Base-by-base conservation (phyloP, 2,113 vertebrate species). In the Pseudopodoces humilis region DNA sequence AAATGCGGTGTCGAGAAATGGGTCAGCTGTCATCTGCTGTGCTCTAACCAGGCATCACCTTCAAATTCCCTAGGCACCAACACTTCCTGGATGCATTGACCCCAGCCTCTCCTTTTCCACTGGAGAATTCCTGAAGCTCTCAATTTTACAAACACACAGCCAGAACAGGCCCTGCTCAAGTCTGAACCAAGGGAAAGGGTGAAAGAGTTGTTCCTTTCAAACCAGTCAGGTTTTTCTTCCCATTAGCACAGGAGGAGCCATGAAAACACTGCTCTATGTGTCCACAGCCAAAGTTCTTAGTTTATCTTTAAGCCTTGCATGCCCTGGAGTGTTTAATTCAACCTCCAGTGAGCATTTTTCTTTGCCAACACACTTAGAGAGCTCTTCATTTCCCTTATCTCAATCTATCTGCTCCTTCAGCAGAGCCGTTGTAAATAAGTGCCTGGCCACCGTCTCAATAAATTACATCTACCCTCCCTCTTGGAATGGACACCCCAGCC, bases 301-400 rank as follows among this genome's bases (percentile, higher is more conserved):
- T 88, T 96, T 96, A 96, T 94, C 95, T 96, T 71, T 93, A 60
- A 93, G 82, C 47, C 85, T 53, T 81, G 90, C 85, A 74, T 93
- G 86, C 95, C 93, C 88, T 94, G 86, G 68, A 96, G 95, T 92
- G 85, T 93, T 96, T 95, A 88, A 95, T 88, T 96, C 95, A 93
- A 9, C 64, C 79, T 90, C 55, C 72, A 92, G 76, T 33, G 71
- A 92, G 76, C 63, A 94, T 90, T 96, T 95, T 94, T 89, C 93
- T 86, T 78, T 96, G 92, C 96, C 93, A 97, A 86, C 88, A 92
- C 88, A 95, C 60, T 83, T 88, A 82, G 84, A 96, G 92, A 94
- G 94, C 85, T 95, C 93, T 93, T 96, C 39, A 86, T 83, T 95
- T 90, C 67, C 55, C 88, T 95, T 95, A 96, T 96, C 92, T 96